Conservation (phyloP, 2,888 invertebrate species). For the Parnassius mnemosyne region DNA sequence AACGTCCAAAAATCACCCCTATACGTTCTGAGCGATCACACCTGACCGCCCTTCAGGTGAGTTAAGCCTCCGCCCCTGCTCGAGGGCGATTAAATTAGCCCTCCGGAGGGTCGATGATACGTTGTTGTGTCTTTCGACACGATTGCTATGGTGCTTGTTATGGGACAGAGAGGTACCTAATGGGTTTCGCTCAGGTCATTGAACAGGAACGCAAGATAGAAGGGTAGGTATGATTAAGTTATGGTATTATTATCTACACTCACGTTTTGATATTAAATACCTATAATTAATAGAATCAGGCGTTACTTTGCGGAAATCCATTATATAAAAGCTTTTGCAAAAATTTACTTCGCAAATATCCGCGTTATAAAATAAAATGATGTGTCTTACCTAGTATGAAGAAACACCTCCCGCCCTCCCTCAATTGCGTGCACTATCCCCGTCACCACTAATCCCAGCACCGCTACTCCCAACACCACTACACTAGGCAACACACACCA, state of each 20-base stretch:
- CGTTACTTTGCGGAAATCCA: too few relatives aligned
- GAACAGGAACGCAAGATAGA: background rate
- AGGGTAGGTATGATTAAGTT: background rate
- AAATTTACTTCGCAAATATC: too few relatives aligned
- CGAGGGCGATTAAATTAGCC: conserved; percentile 22
- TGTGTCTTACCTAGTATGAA: too few relatives aligned
- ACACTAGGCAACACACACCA: too few relatives aligned
- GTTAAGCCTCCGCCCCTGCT: conserved; percentile 6
- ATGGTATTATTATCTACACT: background rate
- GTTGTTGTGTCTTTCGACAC: conserved; percentile 3
- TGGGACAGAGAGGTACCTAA: conserved; percentile 6
- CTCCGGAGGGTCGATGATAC: conserved; percentile 12
- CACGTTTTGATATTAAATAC: background rate
- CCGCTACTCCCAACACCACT: too few relatives aligned
- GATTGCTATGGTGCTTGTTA: conserved; percentile 16
- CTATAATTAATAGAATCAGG: too few relatives aligned
- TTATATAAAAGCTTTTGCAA: too few relatives aligned
- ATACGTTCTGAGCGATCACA: conserved; percentile 5
- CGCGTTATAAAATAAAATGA: too few relatives aligned
- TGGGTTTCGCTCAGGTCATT: conserved; percentile 11
- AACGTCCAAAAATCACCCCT: conserved; percentile 8
- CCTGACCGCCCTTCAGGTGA: conserved; percentile 18
- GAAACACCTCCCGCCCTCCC: too few relatives aligned
- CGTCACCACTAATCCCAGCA: too few relatives aligned
- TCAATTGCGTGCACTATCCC: too few relatives aligned